Evolutionary conservation across 2,888 invertebrate species (phyloP).

Genomic region (Pocota personata): DNA sequence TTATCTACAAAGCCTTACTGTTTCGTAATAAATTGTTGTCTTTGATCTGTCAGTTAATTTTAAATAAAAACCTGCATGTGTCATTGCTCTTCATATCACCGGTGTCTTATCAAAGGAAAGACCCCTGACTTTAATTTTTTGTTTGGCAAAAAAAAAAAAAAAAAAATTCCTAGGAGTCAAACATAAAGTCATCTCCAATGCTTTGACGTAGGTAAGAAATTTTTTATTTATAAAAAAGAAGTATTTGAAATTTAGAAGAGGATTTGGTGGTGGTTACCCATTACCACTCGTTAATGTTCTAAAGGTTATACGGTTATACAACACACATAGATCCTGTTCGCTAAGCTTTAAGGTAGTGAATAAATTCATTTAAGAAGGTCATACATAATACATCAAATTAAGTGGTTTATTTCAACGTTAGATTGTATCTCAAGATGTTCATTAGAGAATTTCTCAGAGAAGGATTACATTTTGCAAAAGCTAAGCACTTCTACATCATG

Average conservation of each 20-base stretch:
- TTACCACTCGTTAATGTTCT: too few relatives aligned
- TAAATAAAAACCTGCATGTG: not conserved
- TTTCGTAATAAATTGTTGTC: not conserved
- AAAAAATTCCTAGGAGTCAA: not conserved
- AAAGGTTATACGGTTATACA: too few relatives aligned
- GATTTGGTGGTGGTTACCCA: too few relatives aligned
- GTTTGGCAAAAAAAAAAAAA: not conserved
- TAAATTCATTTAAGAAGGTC: too few relatives aligned
- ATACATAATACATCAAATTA: too few relatives aligned
- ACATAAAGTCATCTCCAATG: not conserved
- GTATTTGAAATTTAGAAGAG: not conserved
- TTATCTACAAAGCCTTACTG: not conserved
- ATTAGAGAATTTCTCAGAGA: too few relatives aligned
- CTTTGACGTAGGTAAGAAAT: not conserved
- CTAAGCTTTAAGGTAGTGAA: too few relatives aligned
- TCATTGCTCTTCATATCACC: slow-evolving; percentile 24
- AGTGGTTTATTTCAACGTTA: too few relatives aligned
- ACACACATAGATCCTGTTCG: too few relatives aligned
- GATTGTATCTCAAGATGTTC: too few relatives aligned
- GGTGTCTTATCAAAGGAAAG: slow-evolving; percentile 8
- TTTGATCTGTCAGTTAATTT: not conserved
- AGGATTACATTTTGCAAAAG: too few relatives aligned
- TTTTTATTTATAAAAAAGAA: not conserved
- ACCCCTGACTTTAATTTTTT: not conserved
- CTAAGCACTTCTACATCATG: too few relatives aligned